Conservation (phyloP, 2,797 vertebrate genomes). For the Anniella stebbinsi region DNA sequence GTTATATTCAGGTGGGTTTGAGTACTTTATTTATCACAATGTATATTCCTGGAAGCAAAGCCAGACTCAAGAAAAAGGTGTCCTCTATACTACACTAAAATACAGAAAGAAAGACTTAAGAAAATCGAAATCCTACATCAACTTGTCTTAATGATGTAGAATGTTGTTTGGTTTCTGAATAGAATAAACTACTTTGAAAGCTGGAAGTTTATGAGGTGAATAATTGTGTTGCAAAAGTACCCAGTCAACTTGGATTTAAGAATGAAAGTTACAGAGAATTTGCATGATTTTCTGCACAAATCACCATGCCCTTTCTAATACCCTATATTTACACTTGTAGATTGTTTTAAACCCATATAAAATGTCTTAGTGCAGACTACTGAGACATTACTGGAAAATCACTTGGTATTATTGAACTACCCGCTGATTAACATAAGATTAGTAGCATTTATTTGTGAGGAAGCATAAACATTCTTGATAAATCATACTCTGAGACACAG, state of each 20-base stretch:
- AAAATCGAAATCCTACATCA: rapidly evolving
- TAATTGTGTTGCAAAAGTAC: slow-evolving; percentile 14
- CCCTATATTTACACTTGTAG: neutral
- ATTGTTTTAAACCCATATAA: neutral
- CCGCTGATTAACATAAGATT: neutral
- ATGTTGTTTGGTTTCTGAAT: neutral
- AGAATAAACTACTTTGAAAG: neutral
- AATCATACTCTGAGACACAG: neutral
- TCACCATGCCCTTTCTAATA: neutral
- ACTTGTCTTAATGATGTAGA: rapidly evolving
- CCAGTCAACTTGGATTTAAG: slow-evolving; percentile 35
- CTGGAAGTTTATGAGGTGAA: slow-evolving; percentile 29
- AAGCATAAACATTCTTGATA: slow-evolving; percentile 20
- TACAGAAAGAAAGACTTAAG: neutral
- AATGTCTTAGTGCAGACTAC: slow-evolving; percentile 12
- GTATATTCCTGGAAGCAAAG: neutral
- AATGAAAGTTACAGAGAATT: slow-evolving; percentile 37
- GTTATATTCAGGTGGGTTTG: neutral
- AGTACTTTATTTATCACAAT: neutral
- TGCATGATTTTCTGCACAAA: slow-evolving; percentile 17
- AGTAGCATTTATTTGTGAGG: neutral
- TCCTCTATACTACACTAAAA: neutral
- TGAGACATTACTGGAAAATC: neutral
- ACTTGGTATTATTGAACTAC: neutral
- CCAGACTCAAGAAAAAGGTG: neutral